Evolutionary conservation across 2,797 vertebrate genomes (phyloP), one percentile per base, ranked within the genome.

Genomic region (Sus cebifrons): DNA sequence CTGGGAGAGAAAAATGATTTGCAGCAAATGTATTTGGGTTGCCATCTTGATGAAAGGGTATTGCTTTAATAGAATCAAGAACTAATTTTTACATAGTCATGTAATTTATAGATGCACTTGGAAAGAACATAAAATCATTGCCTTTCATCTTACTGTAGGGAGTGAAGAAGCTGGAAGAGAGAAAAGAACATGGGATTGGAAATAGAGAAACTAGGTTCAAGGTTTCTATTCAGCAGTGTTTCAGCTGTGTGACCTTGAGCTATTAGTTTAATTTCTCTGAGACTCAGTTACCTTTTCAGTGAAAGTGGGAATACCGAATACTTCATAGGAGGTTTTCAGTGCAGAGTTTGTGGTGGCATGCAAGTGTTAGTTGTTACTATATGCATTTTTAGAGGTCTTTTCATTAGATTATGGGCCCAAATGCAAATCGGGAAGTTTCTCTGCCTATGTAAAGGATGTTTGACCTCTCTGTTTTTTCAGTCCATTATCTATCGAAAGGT

Each of bases 41-140:
- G 65, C n/a, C 65, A 79, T 96, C 52, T 79, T 79, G 65, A 89
- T 85, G 9, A 74, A 96, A 78, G 49, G 52, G 15, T 18, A 44
- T 85, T 67, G 29, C 52, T 88, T 74, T 56, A 16, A 62, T 11
- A 15, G 65, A 91, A 71, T 40, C 78, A 58, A 67, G 58, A 44
- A n/a, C 74, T 94, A 25, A 70, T 79, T 84, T 71, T 67, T 67
- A 44, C 27, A 70, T 18, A 78, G 89, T 89, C 62, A 40, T 67
- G 17, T 11, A 54, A 92, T 84, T 79, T 79, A 54, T 49, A 32
- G 60, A 54, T 44, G 60, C 92, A 44, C 54, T 86, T 56, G 16
- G 70, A 56, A 86, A 86, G 36, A 20, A 29, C 29, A 13, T 13
- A 64, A 78, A 70, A 36, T 36, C 83, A 85, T 23, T 15, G 14